Percentiles rank a stretch among this genome's conserved stretches.
Evolutionary conservation across 2,113 vertebrate genomes (phyloP).

Genomic region (Cyprinodon brontotheroides): DNA sequence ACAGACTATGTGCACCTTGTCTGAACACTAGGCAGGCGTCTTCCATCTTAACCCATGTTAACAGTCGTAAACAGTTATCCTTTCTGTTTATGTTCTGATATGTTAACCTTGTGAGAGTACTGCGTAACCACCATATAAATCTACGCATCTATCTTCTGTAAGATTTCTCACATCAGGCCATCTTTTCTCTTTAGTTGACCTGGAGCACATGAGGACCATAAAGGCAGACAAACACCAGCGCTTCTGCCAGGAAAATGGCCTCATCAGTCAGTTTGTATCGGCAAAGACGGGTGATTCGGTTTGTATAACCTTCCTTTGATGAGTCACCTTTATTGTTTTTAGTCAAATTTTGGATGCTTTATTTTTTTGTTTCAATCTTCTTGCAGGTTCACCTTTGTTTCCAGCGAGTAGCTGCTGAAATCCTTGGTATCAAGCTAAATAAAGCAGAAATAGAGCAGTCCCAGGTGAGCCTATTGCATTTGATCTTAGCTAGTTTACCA

Average conservation of each 20-base stretch:
- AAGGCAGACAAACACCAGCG: constrained; percentile 95
- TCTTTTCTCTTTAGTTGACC: constrained; percentile 86
- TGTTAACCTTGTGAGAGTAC: constrained; percentile 45
- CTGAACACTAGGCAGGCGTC: constrained; percentile 51
- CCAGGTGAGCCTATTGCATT: constrained; percentile 83
- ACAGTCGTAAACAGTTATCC: constrained; percentile 61
- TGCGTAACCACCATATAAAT: constrained; percentile 47
- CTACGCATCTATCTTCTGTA: constrained; percentile 37
- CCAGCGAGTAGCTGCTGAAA: constrained; percentile 96
- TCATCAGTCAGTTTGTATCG: constrained; percentile 94
- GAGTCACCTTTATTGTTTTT: background rate
- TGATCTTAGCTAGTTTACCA: background rate
- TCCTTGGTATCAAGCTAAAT: constrained; percentile 96
- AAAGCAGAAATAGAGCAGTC: constrained; percentile 99
- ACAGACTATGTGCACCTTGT: constrained; percentile 12
- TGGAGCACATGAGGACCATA: constrained; percentile 97
- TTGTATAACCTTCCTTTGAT: constrained; percentile 66
- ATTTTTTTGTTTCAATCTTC: constrained; percentile 39
- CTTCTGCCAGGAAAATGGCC: constrained; percentile 94
- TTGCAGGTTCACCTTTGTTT: constrained; percentile 95
- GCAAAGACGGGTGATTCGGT: constrained; percentile 98
- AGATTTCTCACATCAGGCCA: constrained; percentile 59
- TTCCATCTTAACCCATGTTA: constrained; percentile 50
- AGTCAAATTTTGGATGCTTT: background rate
- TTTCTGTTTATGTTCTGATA: constrained; percentile 64